These are phyloP conservation scores for Psylliodes chrysocephalus DNA, from an alignment of 2,888 invertebrate species.

Conservation along the genomic window DNA sequence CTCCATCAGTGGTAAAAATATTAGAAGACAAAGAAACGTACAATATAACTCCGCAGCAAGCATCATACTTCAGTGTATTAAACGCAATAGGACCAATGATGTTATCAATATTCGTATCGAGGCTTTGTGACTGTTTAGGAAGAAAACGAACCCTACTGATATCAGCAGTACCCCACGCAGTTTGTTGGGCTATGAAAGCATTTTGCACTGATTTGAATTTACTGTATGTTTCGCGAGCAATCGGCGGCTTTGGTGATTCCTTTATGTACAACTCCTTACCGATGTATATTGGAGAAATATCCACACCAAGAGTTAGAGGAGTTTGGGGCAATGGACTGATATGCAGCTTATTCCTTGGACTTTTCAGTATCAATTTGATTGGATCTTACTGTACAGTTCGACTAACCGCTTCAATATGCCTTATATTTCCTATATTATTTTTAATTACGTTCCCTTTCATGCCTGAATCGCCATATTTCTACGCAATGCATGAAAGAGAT, in stretches of 20 bases:
- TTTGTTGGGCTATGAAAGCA: slow-evolving; percentile 48
- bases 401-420: slow-evolving; percentile 68
- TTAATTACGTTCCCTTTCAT: slow-evolving; percentile 66
- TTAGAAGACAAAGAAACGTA: slow-evolving; percentile 51
- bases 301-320: slow-evolving; percentile 54
- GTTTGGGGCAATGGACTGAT: slow-evolving; percentile 55
- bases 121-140: slow-evolving; percentile 52
- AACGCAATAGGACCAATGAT: slow-evolving; percentile 50
- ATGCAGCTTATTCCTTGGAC: slow-evolving; percentile 50
- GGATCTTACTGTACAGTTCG: slow-evolving; percentile 67
- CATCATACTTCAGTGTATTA: slow-evolving; percentile 57
- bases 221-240: slow-evolving; percentile 52
- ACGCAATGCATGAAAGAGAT: slow-evolving; percentile 47
- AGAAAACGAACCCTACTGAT: slow-evolving; percentile 53
- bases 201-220: slow-evolving; percentile 48
- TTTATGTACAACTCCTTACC: slow-evolving; percentile 51
- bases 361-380: slow-evolving; percentile 63
- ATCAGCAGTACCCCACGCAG: slow-evolving; percentile 50
- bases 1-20: slow-evolving; percentile 57
- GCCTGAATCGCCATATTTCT: slow-evolving; percentile 67
- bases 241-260: slow-evolving; percentile 52
- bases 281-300: slow-evolving; percentile 55
- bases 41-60: slow-evolving; percentile 55
- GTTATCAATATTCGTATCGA: slow-evolving; percentile 46
- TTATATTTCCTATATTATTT: slow-evolving; percentile 68